Percentiles rank a stretch among this genome's conserved stretches.
Evolutionary conservation across 1,140 invertebrate species (phyloP).

Genomic region (Diachasmimorpha longicaudata): DNA sequence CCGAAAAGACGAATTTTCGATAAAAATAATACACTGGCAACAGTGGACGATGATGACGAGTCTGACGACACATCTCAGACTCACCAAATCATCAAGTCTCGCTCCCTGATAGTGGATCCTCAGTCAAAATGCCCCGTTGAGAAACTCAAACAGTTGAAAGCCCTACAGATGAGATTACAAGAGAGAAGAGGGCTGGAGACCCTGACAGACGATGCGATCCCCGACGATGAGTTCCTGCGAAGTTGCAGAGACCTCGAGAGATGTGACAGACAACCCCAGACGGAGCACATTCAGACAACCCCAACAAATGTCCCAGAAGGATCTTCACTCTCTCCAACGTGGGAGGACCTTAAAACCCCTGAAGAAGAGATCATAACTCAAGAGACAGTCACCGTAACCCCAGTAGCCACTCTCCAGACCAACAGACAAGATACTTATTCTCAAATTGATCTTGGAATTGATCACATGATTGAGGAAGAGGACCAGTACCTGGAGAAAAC

Average conservation of each 20-base stretch:
- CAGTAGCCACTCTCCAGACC: background rate
- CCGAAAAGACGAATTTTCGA: background rate
- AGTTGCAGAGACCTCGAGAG: background rate
- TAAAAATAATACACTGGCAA: background rate
- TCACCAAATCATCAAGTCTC: background rate
- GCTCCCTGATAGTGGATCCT: background rate
- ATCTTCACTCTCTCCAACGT: background rate
- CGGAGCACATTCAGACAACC: background rate
- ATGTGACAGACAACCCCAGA: background rate
- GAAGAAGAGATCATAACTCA: background rate
- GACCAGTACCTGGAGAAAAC: background rate
- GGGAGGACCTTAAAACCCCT: background rate
- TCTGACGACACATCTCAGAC: background rate
- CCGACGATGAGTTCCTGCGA: background rate
- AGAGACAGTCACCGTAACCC: background rate
- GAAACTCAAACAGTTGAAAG: background rate
- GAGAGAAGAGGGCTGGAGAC: background rate
- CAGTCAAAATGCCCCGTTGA: background rate
- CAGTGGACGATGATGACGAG: background rate
- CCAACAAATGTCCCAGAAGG: background rate
- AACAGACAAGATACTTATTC: background rate
- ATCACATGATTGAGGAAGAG: background rate
- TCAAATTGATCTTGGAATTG: background rate
- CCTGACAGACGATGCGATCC: background rate
- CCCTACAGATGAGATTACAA: background rate